A percentile compares a stretch with the other conserved stretches of the same genome.
Conservation (phyloP, 2,797 vertebrate species). For the Heteromormyrus szaboi region DNA sequence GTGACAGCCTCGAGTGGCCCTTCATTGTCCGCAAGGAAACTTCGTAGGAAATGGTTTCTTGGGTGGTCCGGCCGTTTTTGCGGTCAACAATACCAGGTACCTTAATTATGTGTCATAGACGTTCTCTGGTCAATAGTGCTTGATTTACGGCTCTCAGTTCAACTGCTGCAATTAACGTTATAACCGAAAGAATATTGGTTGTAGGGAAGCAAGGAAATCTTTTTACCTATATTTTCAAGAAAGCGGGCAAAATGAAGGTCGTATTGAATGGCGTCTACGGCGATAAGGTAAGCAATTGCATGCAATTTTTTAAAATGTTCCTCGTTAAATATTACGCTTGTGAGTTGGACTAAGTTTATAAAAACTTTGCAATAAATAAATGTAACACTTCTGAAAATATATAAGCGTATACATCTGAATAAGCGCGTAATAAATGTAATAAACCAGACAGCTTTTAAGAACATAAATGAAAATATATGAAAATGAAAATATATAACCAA, state of each 20-base stretch:
- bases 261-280: conserved; percentile 38
- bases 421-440: not conserved
- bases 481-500: not conserved
- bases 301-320: not conserved
- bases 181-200: conserved; percentile 39
- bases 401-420: not conserved
- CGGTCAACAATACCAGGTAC: conserved; percentile 25
- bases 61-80: conserved; percentile 56
- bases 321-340: not conserved
- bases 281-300: conserved; percentile 48
- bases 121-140: conserved; percentile 65
- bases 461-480: not conserved
- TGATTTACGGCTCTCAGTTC: conserved; percentile 74
- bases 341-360: not conserved
- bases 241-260: conserved; percentile 21
- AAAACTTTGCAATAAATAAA: not conserved
- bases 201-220: conserved; percentile 26
- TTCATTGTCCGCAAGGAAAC: conserved; percentile 55
- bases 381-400: not conserved
- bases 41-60: conserved; percentile 56
- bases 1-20: conserved; percentile 57
- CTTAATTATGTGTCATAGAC: conserved; percentile 44
- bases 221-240: conserved; percentile 34
- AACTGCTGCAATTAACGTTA: conserved; percentile 69
- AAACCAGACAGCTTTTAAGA: not conserved